Percentiles rank a stretch among this genome's conserved stretches.
phyloP scores from a whole-genome alignment of 2,888 invertebrate species.

The Trissoscelio sp. region DNA sequence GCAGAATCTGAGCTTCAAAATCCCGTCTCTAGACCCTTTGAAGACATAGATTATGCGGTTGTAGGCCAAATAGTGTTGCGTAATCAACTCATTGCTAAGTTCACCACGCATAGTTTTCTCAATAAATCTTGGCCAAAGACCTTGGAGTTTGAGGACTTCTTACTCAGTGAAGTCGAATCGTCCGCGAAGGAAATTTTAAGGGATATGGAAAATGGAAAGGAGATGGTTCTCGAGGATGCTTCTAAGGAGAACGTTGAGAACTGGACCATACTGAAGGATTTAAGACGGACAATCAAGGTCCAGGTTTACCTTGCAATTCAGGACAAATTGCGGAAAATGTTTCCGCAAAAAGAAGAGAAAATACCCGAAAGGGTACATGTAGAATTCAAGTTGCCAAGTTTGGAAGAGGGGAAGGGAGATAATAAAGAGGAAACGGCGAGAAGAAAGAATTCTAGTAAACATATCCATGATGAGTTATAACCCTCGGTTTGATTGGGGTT shows the following conservation, averaged over 20 bases:
- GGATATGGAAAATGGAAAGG: not conserved
- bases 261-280: slow-evolving; percentile 22
- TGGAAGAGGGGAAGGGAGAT: slow-evolving; percentile 7
- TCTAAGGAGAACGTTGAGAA: not conserved
- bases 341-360: not conserved
- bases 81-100: slow-evolving; percentile 24
- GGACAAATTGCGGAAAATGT: slow-evolving; percentile 9
- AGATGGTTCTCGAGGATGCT: slow-evolving; percentile 14
- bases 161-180: slow-evolving; percentile 72
- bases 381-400: slow-evolving; percentile 41
- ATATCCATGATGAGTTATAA: slow-evolving; percentile 48
- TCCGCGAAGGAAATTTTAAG: slow-evolving; percentile 44
- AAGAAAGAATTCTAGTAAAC: slow-evolving; percentile 27
- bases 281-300: slow-evolving; percentile 10
- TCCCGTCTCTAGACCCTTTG: not conserved
- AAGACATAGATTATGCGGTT: slow-evolving; percentile 32
- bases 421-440: not conserved
- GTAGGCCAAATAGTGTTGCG: slow-evolving; percentile 24
- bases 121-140: slow-evolving; percentile 34
- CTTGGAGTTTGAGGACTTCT: slow-evolving; percentile 70
- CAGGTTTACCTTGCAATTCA: slow-evolving; percentile 8
- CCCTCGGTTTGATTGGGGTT: not conserved
- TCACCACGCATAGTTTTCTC: not conserved
- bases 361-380: not conserved
- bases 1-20: not conserved